Evolutionary conservation across 2,113 vertebrate genomes (phyloP).

Genomic region (Oenanthe oenanthe): DNA sequence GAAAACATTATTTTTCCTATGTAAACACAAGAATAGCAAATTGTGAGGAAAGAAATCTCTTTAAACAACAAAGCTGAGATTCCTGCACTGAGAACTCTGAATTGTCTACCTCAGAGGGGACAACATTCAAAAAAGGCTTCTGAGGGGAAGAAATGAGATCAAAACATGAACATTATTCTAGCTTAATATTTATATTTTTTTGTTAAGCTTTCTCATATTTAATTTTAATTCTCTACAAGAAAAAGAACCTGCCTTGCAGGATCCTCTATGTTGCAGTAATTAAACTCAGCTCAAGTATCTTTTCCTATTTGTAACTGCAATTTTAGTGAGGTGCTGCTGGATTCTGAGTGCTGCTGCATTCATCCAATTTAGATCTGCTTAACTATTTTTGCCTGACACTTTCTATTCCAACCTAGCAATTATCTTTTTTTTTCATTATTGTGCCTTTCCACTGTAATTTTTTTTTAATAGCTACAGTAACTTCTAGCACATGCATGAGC

Average conservation of each 20-base stretch:
- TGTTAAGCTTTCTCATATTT: slow-evolving; percentile 20
- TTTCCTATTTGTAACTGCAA: slow-evolving; percentile 3
- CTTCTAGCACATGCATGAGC: background rate
- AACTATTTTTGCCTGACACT: background rate
- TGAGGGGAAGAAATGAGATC: background rate
- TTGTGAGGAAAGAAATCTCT: background rate
- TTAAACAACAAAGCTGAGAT: background rate
- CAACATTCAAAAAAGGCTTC: background rate
- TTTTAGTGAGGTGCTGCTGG: background rate
- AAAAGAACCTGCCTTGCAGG: background rate
- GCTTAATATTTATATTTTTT: background rate
- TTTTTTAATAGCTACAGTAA: background rate
- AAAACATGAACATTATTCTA: background rate
- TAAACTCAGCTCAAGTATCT: background rate
- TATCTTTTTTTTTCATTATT: background rate
- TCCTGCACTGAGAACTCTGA: background rate
- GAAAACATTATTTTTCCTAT: background rate
- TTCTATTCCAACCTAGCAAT: background rate
- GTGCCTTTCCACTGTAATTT: background rate
- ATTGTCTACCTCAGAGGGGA: background rate
- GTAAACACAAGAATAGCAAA: background rate
- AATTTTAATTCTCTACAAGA: background rate
- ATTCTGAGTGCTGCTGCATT: background rate
- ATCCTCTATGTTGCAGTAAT: background rate
- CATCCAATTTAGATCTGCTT: background rate